These are phyloP conservation scores for Pogonomyrmex barbatus DNA, from an alignment of 1,140 invertebrate genomes.

Conservation along the genomic window DNA sequence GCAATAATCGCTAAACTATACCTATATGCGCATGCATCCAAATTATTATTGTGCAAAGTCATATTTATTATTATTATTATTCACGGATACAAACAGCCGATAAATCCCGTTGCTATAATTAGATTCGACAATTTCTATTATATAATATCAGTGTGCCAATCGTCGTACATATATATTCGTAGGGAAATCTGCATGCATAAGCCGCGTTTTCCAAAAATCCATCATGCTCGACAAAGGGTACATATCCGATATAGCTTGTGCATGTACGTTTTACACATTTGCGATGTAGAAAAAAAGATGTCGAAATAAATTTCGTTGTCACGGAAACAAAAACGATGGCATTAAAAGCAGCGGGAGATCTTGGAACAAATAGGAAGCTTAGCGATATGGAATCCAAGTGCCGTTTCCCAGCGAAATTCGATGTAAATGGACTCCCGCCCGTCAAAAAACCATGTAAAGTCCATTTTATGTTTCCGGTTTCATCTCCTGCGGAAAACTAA, in stretches of 20 bases:
- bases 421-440: conserved; percentile 31
- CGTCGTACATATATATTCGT: background rate
- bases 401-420: conserved; percentile 22
- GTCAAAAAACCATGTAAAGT: conserved; percentile 9
- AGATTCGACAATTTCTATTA: background rate
- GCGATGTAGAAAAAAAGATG: background rate
- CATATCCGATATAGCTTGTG: conserved; percentile 4
- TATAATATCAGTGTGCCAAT: background rate
- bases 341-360: conserved; percentile 14
- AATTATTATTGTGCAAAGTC: conserved; percentile 40
- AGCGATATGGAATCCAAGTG: conserved; percentile 42
- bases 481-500: conserved; percentile 20
- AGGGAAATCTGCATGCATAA: conserved; percentile 1
- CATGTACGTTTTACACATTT: background rate
- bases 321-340: background rate
- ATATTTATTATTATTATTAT: conserved; percentile 32
- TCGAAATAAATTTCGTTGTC: conserved; percentile 45
- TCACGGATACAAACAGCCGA: conserved; percentile 8
- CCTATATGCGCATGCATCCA: conserved; percentile 26
- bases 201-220: background rate
- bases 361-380: conserved; percentile 46
- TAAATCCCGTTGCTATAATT: background rate
- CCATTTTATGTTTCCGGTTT: conserved; percentile 1
- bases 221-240: background rate
- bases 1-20: conserved; percentile 25